Evolutionary conservation across 2,888 invertebrate genomes (phyloP).

Genomic region (Mayetiola destructor): DNA sequence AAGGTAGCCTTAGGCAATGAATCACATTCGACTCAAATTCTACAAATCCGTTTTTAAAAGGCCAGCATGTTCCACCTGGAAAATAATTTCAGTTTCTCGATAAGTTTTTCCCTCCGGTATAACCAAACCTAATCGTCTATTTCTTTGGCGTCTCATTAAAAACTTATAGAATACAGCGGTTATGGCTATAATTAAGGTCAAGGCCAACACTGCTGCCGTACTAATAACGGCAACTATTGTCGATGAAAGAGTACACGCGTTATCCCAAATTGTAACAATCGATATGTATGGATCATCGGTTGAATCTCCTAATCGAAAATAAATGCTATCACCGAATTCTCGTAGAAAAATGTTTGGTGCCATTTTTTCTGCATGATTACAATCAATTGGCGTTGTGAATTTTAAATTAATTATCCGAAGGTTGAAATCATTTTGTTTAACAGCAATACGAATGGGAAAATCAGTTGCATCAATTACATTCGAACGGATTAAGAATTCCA

Average conservation of each 20-base stretch:
- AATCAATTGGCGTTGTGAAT: slow-evolving; percentile 27
- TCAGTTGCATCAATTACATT: slow-evolving; percentile 26
- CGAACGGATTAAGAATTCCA: slow-evolving; percentile 31
- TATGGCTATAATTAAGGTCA: slow-evolving; percentile 34
- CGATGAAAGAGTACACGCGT: slow-evolving; percentile 26
- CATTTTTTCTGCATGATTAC: slow-evolving; percentile 25
- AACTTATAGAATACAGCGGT: slow-evolving; percentile 31
- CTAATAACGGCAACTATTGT: slow-evolving; percentile 36
- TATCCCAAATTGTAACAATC: slow-evolving; percentile 26
- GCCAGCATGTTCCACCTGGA: slow-evolving; percentile 71
- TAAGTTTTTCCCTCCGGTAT: slow-evolving; percentile 71
- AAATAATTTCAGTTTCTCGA: slow-evolving; percentile 72
- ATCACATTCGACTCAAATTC: slow-evolving; percentile 17
- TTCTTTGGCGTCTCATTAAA: slow-evolving; percentile 39
- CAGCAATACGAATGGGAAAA: slow-evolving; percentile 25
- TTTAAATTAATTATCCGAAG: slow-evolving; percentile 27
- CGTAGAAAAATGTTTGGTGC: slow-evolving; percentile 27
- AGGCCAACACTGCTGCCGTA: slow-evolving; percentile 35
- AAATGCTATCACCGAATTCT: slow-evolving; percentile 25
- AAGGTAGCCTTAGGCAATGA: too few species aligned
- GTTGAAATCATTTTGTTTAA: slow-evolving; percentile 26
- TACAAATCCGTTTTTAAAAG: slow-evolving; percentile 61
- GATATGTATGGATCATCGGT: slow-evolving; percentile 19
- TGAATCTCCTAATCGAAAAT: slow-evolving; percentile 20
- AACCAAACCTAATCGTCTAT: slow-evolving; percentile 49